phyloP scores from a whole-genome alignment of 2,888 invertebrate genomes.

The Parthenolecanium corni region DNA sequence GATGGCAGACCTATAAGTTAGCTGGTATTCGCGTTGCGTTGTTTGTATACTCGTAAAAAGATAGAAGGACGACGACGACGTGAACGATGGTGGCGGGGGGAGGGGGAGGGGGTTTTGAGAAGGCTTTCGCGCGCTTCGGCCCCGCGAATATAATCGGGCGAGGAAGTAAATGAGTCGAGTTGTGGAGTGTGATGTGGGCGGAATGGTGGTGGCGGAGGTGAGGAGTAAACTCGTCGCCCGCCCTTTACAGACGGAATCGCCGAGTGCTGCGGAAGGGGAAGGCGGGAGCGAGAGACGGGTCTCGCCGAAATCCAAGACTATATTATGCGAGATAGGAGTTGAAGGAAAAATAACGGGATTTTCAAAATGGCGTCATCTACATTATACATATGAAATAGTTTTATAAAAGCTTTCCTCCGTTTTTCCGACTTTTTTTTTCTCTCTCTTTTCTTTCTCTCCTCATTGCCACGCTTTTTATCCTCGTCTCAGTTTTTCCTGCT shows the following conservation, averaged over 20 bases:
- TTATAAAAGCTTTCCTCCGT: constrained; percentile 26
- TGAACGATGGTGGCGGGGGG: neutral
- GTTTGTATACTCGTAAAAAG: constrained; percentile 19
- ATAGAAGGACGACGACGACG: constrained; percentile 18
- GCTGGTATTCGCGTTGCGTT: too few species aligned
- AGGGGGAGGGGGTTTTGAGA: neutral
- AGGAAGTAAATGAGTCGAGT: neutral
- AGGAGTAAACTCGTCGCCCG: neutral
- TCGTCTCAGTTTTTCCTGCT: neutral
- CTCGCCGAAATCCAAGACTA: constrained; percentile 23
- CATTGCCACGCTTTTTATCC: neutral
- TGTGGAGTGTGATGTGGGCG: neutral
- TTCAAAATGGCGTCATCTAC: constrained; percentile 30
- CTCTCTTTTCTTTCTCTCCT: constrained; percentile 14
- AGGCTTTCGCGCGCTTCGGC: neutral
- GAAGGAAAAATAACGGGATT: constrained; percentile 29
- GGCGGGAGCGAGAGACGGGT: constrained; percentile 1
- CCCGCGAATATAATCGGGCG: constrained; percentile 19
- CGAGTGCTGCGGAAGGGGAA: neutral
- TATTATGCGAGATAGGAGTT: constrained; percentile 29
- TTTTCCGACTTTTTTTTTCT: constrained; percentile 8
- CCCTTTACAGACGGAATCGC: neutral
- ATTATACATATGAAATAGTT: constrained; percentile 29
- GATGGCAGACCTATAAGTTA: too few species aligned
- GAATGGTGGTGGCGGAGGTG: neutral